Evolutionary conservation across 2,113 vertebrate species (phyloP), one percentile per base, ranked within the genome.

Genomic region (Todiramphus saurophagus): DNA sequence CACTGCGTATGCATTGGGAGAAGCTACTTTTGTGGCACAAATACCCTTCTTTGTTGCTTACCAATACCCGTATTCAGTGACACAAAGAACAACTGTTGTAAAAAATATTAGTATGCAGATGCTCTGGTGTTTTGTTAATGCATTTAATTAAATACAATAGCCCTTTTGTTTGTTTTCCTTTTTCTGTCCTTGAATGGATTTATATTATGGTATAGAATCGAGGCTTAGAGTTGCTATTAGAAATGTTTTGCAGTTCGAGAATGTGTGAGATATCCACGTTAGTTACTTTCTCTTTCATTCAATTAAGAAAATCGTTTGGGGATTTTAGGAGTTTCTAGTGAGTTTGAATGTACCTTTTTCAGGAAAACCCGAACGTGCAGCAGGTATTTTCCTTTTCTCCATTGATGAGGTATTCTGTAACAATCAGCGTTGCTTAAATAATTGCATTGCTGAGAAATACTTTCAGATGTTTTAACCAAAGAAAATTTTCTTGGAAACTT

Each of bases 71-170:
- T 77, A 98, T 98, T 98, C 98, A 98, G 96, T 96, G 87, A 93
- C 87, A 99, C 99, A 99, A 99, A 96, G 97, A 97, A 93, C 92
- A 94, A 97, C 98, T 99, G 99, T 99, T 98, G 84, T 87, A 72
- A 96, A 98, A 96, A 97, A 96, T 97, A 98, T 99, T 98, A 98
- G 98, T 97, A 99, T 99, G 98, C 99, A 99, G 98, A 98, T 98
- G 98, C 97, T 97, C 98, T 97, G 97, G 96, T 98, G 98, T 98
- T 98, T 98, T 97, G 98, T 98, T 98, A 98, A 98, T 97, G 98
- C 98, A 95, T 98, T 98, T 98, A 98, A 97, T 93, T 85, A 88
- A 63, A 96, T 58, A 99, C 98, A 99, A 96, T 98, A 90, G 62
- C 72, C 67, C 95, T 90, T 97, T 98, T 99, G 98, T 99, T 97